phyloP scores from a whole-genome alignment of 1,140 invertebrate genomes.

The Meteorus sp. region DNA sequence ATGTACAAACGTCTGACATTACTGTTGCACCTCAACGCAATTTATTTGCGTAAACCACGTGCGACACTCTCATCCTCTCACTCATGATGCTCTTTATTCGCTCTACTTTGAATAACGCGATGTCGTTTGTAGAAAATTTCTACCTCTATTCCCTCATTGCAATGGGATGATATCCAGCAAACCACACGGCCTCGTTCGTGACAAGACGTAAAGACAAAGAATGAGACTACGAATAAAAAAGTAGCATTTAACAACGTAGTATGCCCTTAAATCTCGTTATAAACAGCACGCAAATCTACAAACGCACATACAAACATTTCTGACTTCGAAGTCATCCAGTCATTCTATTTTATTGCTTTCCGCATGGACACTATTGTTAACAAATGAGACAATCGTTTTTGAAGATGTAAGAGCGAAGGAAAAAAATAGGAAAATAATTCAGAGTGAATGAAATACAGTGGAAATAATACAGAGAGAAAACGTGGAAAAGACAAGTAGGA shows the following conservation, averaged over 20 bases:
- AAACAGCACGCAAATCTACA: neutral
- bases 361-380: conserved; percentile 12
- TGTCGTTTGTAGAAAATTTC: neutral
- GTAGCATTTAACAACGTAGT: neutral
- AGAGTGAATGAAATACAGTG: neutral
- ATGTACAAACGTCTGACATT: neutral
- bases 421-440: neutral
- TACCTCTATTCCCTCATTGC: conserved; percentile 8
- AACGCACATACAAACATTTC: conserved; percentile 2
- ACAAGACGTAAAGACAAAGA: conserved; percentile 13
- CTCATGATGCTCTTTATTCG: no score
- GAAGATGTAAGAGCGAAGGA: neutral
- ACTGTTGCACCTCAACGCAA: neutral
- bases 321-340: conserved; percentile 12
- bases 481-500: no score
- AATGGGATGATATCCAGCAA: no score
- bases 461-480: no score
- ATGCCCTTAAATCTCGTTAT: conserved; percentile 10
- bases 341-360: conserved; percentile 13
- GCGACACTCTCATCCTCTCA: no score
- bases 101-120: neutral
- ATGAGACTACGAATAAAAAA: neutral
- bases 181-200: neutral
- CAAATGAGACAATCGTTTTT: conserved; percentile 5
- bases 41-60: neutral